phyloP scores from a whole-genome alignment of 2,888 invertebrate genomes.

The Zelleria hepariella region DNA sequence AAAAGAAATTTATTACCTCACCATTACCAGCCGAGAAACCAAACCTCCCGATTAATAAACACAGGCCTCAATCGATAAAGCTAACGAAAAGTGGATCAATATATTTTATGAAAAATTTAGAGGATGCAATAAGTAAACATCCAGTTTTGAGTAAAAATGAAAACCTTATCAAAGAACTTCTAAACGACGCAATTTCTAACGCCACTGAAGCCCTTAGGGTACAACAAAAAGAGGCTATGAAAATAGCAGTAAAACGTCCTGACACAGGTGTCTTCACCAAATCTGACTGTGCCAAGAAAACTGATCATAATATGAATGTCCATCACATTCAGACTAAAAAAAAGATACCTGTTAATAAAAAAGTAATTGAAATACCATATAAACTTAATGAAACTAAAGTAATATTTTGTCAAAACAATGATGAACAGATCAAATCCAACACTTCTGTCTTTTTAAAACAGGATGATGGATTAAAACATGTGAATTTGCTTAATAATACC shows the following conservation, averaged over 20 bases:
- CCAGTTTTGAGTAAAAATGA: neutral
- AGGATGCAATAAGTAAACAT: neutral
- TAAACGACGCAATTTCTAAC: neutral
- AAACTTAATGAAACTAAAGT: neutral
- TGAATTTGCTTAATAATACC: no score
- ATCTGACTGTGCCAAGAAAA: neutral
- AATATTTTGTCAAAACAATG: neutral
- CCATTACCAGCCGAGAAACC: neutral
- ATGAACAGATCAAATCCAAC: neutral
- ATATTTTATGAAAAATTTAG: neutral
- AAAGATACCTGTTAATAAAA: neutral
- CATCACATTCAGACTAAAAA: neutral
- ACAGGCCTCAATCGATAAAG: neutral
- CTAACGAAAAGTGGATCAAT: neutral
- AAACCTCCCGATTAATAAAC: neutral
- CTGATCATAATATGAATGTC: neutral
- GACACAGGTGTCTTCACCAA: neutral
- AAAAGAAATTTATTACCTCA: neutral
- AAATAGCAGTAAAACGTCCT: neutral
- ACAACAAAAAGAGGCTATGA: neutral
- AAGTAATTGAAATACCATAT: neutral
- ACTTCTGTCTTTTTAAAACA: neutral
- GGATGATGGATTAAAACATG: neutral
- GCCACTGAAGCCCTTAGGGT: neutral
- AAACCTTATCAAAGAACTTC: neutral